Evolutionary conservation across 2,888 invertebrate species (phyloP), one percentile per base, ranked within the genome.

Genomic region (Trachelus troglodyta): DNA sequence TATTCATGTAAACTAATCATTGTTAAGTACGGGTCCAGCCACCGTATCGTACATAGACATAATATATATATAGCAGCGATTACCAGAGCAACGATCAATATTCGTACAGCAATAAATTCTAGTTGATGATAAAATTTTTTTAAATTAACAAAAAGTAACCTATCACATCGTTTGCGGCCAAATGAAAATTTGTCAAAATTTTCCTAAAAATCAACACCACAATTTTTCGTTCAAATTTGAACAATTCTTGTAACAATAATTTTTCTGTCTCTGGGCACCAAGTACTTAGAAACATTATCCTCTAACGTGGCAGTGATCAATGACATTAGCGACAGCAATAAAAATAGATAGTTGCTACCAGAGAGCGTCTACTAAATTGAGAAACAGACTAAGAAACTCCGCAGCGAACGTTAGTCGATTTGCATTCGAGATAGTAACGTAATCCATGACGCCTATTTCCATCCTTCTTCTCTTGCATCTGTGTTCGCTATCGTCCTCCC

Each of bases 371-470:
- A 56, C 56, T 56, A 56, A 56, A 56, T 56, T 9, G 56, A 23
- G 56, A 56, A 56, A 56, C 56, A 56, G 23, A 56, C 56, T 56
- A 56, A 56, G 56, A 56, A 56, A 56, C 56, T 23, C 56, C 56
- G 23, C 56, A 77, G 73, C 74, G 74, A 77, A 69, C 74, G 74
- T 77, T 77, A 74, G 77, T 74, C 77, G 77, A 69, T 76, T 76
- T 76, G 71, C 76, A 76, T 69, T 69, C 77, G 15, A 33, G 56
- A 56, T 56, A 56, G 56, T 56, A 56, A 69, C 74, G 34, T 34
- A 73, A 71, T 40, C 76, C 73, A 15, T 11, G 12, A 15, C 33
- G 34, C 12, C 12, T n/a, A 34, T 23, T 40, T 31, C 11, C 11
- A 23, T 34, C 31, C 37, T 68, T 30, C 33, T 69, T 75, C 69